phyloP scores from a whole-genome alignment of 2,797 vertebrate genomes.

The Simalia tracyae region DNA sequence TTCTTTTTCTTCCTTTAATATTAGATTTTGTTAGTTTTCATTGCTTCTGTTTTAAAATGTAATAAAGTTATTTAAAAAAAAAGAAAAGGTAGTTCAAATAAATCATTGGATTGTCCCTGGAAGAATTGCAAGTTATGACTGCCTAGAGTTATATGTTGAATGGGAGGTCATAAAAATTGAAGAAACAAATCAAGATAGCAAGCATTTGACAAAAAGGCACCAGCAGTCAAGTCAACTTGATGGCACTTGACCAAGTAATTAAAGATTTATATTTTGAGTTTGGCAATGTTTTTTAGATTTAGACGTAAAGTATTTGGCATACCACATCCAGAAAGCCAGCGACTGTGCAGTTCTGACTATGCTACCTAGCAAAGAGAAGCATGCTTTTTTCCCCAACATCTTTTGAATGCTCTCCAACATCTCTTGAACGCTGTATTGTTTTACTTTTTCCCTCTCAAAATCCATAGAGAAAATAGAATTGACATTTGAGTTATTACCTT shows the following conservation, averaged over 20 bases:
- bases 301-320: neutral
- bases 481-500: conserved; percentile 24
- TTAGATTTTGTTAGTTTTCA: too few relatives aligned
- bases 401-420: neutral
- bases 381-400: neutral
- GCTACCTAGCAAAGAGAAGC: neutral
- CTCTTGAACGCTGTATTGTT: neutral
- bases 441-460: neutral
- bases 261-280: neutral
- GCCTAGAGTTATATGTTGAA: neutral
- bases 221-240: neutral
- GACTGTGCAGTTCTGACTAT: neutral
- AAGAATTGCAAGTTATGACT: neutral
- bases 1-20: too few relatives aligned
- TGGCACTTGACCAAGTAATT: neutral
- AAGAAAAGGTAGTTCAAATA: too few relatives aligned
- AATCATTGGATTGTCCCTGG: neutral
- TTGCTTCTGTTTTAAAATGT: too few relatives aligned
- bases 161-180: neutral
- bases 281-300: neutral
- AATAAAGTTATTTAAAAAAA: too few relatives aligned
- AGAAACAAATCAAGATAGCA: neutral
- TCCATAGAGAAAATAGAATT: neutral
- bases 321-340: neutral
- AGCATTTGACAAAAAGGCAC: neutral